phyloP scores from a whole-genome alignment of 2,113 vertebrate species.

The Zosterops borbonicus region DNA sequence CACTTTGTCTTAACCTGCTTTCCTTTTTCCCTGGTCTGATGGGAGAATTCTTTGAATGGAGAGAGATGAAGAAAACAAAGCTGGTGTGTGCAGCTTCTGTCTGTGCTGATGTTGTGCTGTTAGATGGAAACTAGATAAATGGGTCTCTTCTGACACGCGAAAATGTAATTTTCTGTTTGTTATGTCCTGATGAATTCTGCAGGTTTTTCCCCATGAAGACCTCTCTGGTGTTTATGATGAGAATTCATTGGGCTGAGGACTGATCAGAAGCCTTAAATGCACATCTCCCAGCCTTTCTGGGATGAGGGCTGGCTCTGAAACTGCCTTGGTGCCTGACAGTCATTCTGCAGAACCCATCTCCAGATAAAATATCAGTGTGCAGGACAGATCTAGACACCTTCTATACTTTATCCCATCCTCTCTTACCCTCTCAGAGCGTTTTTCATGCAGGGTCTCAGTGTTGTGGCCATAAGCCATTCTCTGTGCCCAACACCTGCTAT shows the following conservation, averaged over 20 bases:
- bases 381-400: neutral
- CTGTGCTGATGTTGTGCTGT: neutral
- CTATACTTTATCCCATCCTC: neutral
- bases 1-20: neutral
- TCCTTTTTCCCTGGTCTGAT: neutral
- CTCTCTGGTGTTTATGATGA: neutral
- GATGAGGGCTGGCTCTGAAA: neutral
- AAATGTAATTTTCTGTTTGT: neutral
- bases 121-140: neutral
- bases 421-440: neutral
- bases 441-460: neutral
- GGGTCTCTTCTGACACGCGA: neutral
- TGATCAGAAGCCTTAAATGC: neutral
- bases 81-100: neutral
- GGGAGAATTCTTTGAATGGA: neutral
- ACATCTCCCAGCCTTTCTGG: neutral
- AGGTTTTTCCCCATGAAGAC: neutral
- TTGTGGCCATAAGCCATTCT: rapidly evolving
- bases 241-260: neutral
- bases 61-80: neutral
- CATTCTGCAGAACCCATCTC: neutral
- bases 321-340: neutral
- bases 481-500: rapidly evolving
- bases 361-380: neutral
- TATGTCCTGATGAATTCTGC: neutral